Percentiles rank a stretch among this genome's conserved stretches.
phyloP scores from a whole-genome alignment of 2,888 invertebrate genomes.

The Oxycera nigricornis region DNA sequence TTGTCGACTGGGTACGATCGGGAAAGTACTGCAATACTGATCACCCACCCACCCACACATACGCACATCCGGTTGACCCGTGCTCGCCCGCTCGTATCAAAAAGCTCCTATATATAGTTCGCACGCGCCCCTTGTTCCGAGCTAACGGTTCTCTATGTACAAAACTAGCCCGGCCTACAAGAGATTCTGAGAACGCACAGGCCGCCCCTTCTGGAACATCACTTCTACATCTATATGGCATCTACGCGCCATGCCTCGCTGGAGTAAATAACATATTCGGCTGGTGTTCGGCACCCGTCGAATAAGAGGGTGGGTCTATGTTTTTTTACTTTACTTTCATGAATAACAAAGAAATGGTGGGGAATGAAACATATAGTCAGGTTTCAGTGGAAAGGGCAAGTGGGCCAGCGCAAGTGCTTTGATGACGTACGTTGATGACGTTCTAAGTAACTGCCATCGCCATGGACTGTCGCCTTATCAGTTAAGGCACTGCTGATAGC shows the following conservation, averaged over 20 bases:
- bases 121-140: constrained; percentile 6
- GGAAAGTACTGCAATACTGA: not conserved
- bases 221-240: not conserved
- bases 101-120: not conserved
- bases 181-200: not conserved
- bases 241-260: not conserved
- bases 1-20: constrained; percentile 22
- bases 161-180: constrained; percentile 1
- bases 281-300: too few relatives aligned
- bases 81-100: not conserved
- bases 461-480: constrained; percentile 44
- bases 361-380: too few relatives aligned
- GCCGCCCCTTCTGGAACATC: constrained; percentile 2
- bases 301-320: too few relatives aligned
- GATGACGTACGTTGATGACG: constrained; percentile 26
- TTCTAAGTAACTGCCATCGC: constrained; percentile 37
- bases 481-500: constrained; percentile 47
- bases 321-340: too few relatives aligned
- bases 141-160: not conserved
- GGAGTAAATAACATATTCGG: too few relatives aligned
- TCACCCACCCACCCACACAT: constrained; percentile 26
- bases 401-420: not conserved
- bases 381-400: too few relatives aligned
- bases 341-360: too few relatives aligned
- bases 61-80: not conserved